These are phyloP conservation scores for Trachelipus rathkii DNA, from an alignment of 1,140 invertebrate genomes.

Conservation along the genomic window DNA sequence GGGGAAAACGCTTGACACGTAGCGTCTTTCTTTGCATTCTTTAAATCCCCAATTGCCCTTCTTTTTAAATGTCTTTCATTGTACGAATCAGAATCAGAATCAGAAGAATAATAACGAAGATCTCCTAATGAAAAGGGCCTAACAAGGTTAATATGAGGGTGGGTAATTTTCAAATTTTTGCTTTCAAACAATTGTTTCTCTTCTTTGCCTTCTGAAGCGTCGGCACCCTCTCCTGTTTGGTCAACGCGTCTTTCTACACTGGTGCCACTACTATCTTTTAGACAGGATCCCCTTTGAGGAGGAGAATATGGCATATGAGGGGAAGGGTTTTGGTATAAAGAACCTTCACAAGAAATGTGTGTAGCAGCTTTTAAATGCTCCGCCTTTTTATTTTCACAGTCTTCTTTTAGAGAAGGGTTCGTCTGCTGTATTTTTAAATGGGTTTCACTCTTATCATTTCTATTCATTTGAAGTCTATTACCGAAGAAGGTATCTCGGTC, in stretches of 20 bases:
- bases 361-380: not conserved
- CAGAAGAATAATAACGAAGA: slow-evolving; percentile 17
- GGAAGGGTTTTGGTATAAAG: not conserved
- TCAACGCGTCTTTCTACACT: not conserved
- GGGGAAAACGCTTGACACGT: not conserved
- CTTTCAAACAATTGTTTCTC: not conserved
- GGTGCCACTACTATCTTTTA: not conserved
- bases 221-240: too few relatives aligned
- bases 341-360: not conserved
- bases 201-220: not conserved
- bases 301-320: not conserved
- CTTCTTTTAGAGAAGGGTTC: not conserved
- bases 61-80: slow-evolving; percentile 10
- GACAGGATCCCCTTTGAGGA: not conserved
- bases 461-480: not conserved
- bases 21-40: not conserved
- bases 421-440: not conserved
- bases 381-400: not conserved
- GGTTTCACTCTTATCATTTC: not conserved
- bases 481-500: not conserved
- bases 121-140: slow-evolving; percentile 29
- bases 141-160: slow-evolving; percentile 14
- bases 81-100: slow-evolving; percentile 29
- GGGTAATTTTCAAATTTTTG: not conserved
- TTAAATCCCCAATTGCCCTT: not conserved